These are phyloP conservation scores for Tetranychus cinnabarinus DNA, from an alignment of 1,140 invertebrate genomes.

Conservation along the genomic window DNA sequence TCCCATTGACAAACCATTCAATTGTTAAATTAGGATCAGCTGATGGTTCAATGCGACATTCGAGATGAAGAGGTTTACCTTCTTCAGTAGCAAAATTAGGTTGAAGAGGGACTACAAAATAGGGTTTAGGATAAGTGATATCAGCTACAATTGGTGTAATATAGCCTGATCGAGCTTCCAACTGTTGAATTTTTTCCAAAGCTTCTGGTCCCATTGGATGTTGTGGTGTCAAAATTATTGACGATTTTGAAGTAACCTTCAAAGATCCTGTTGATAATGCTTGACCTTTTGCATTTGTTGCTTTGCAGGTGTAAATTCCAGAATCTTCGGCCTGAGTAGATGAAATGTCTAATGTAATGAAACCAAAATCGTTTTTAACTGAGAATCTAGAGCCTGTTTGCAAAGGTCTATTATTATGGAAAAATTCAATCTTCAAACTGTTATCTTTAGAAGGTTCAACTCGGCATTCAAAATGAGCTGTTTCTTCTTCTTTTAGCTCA, in stretches of 20 bases:
- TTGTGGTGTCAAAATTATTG: not conserved
- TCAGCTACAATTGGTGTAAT: constrained; percentile 32
- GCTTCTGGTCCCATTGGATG: constrained; percentile 66
- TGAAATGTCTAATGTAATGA: constrained; percentile 61
- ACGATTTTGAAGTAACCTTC: not conserved
- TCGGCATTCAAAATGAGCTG: constrained; percentile 84
- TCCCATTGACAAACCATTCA: constrained; percentile 82
- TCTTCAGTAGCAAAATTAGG: constrained; percentile 58
- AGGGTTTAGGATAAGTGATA: constrained; percentile 48
- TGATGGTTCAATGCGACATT: constrained; percentile 76
- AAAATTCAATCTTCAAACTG: constrained; percentile 93
- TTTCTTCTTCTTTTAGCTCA: constrained; percentile 70
- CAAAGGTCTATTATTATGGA: constrained; percentile 58
- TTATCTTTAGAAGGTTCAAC: constrained; percentile 86
- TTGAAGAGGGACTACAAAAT: constrained; percentile 65
- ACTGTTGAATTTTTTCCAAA: constrained; percentile 72
- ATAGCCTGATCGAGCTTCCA: constrained; percentile 32
- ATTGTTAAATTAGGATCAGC: constrained; percentile 86
- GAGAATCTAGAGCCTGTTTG: constrained; percentile 53
- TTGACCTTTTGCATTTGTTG: constrained; percentile 31
- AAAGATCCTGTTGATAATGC: not conserved
- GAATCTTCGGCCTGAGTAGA: constrained; percentile 60
- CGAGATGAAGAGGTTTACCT: constrained; percentile 69
- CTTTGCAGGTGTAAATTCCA: constrained; percentile 60
- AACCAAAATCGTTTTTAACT: constrained; percentile 65